Conservation (phyloP, 2,888 invertebrate genomes). For the Microctonus aethiopoides region DNA sequence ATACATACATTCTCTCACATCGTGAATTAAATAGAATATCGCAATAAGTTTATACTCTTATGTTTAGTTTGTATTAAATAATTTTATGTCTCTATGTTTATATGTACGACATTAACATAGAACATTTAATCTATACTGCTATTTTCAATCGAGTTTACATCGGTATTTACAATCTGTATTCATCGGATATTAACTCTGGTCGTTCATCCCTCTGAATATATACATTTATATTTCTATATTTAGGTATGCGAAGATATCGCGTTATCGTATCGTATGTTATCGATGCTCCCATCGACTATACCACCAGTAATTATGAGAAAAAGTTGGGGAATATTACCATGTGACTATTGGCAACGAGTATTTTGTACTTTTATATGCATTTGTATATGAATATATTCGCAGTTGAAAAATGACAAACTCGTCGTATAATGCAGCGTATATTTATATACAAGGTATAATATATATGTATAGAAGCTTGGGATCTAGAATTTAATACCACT, state of each 20-base stretch:
- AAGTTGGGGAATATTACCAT: neutral
- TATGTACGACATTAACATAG: neutral
- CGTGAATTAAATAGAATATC: neutral
- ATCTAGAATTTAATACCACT: conserved; percentile 14
- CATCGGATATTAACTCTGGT: neutral
- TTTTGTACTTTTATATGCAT: neutral
- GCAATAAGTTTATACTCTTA: neutral
- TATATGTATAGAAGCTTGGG: neutral
- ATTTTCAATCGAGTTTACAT: neutral
- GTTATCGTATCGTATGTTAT: conserved; percentile 3
- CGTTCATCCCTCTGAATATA: neutral
- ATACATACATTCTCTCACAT: neutral
- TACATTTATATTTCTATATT: neutral
- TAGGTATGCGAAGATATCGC: neutral
- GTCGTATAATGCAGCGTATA: neutral
- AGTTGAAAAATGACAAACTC: neutral
- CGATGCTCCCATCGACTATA: conserved; percentile 7
- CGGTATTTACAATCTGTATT: neutral
- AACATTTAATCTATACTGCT: neutral
- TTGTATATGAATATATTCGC: neutral
- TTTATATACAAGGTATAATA: neutral
- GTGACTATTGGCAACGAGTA: neutral
- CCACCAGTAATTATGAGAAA: neutral
- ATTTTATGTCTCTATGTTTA: neutral
- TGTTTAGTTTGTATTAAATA: neutral